Evolutionary conservation across 2,888 invertebrate genomes (phyloP).

Genomic region (Pammene fasciana): DNA sequence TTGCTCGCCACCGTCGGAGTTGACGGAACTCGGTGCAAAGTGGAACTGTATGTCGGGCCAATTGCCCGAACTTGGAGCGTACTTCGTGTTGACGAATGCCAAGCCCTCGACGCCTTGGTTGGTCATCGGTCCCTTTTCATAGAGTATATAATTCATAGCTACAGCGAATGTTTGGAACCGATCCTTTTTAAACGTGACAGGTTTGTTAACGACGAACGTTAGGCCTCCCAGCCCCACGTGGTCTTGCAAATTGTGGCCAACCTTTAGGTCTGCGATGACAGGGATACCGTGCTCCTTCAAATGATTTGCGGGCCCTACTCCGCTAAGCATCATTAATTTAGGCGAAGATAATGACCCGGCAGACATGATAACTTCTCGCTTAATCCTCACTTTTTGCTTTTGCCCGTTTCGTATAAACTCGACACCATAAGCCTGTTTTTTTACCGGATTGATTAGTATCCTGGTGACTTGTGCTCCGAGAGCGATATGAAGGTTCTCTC

Average conservation of each 20-base stretch:
- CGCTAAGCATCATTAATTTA: slow-evolving; percentile 95
- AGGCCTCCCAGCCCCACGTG: slow-evolving; percentile 94
- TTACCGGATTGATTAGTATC: slow-evolving; percentile 86
- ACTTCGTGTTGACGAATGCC: slow-evolving; percentile 94
- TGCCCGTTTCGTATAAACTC: slow-evolving; percentile 87
- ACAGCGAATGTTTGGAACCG: slow-evolving; percentile 91
- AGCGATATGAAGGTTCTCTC: slow-evolving; percentile 91
- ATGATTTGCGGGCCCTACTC: slow-evolving; percentile 92
- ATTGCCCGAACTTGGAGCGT: slow-evolving; percentile 88
- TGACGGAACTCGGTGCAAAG: slow-evolving; percentile 92
- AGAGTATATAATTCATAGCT: slow-evolving; percentile 90
- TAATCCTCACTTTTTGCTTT: slow-evolving; percentile 86
- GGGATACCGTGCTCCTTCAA: slow-evolving; percentile 88
- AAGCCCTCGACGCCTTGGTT: slow-evolving; percentile 93
- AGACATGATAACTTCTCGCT: slow-evolving; percentile 91
- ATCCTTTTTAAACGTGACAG: slow-evolving; percentile 89
- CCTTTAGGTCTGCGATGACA: slow-evolving; percentile 88
- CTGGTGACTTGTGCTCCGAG: slow-evolving; percentile 89
- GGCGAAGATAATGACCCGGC: slow-evolving; percentile 95
- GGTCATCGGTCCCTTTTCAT: slow-evolving; percentile 93
- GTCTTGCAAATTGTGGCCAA: slow-evolving; percentile 93
- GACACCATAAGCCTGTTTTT: slow-evolving; percentile 89
- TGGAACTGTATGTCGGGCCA: slow-evolving; percentile 96
- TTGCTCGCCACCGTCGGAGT: slow-evolving; percentile 92
- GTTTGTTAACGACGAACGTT: slow-evolving; percentile 91